Evolutionary conservation across 2,888 invertebrate genomes (phyloP).

Genomic region (Acrobasis repandana): DNA sequence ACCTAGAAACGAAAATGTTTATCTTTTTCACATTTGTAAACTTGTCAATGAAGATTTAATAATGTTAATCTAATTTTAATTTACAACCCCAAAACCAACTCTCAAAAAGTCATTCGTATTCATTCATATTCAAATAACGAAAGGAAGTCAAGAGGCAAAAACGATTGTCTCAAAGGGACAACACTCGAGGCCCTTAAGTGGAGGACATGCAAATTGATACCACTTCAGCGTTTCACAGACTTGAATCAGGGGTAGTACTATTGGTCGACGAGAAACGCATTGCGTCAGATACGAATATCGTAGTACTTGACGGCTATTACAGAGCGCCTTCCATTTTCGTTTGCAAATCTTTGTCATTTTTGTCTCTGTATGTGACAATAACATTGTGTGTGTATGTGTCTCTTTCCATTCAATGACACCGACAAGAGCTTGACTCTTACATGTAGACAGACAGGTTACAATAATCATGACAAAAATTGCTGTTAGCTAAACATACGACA

Average conservation of each 20-base stretch:
- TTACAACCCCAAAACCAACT: not conserved
- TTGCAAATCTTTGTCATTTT: too few species aligned
- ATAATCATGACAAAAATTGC: too few species aligned
- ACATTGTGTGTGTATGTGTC: too few species aligned
- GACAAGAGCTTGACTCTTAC: too few species aligned
- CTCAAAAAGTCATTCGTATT: conserved; percentile 17
- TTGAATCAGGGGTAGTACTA: not conserved
- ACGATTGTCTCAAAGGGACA: conserved; percentile 71
- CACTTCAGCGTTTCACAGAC: conserved; percentile 60
- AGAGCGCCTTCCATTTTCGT: too few species aligned
- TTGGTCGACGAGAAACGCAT: not conserved
- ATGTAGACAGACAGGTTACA: too few species aligned
- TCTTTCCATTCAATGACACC: too few species aligned
- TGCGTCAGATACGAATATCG: not conserved
- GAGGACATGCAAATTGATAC: conserved; percentile 75
- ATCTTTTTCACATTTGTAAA: too few species aligned
- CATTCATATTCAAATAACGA: conserved; percentile 32
- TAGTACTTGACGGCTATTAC: too few species aligned
- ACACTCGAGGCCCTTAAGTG: conserved; percentile 58
- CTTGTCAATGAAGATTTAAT: not conserved
- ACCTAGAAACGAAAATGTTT: too few species aligned
- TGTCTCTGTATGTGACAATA: too few species aligned
- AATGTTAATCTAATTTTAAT: conserved; percentile 1
- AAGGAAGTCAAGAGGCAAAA: conserved; percentile 58
- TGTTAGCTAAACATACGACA: too few species aligned